phyloP scores from a whole-genome alignment of 2,797 vertebrate species.

The Propithecus deckenii region DNA sequence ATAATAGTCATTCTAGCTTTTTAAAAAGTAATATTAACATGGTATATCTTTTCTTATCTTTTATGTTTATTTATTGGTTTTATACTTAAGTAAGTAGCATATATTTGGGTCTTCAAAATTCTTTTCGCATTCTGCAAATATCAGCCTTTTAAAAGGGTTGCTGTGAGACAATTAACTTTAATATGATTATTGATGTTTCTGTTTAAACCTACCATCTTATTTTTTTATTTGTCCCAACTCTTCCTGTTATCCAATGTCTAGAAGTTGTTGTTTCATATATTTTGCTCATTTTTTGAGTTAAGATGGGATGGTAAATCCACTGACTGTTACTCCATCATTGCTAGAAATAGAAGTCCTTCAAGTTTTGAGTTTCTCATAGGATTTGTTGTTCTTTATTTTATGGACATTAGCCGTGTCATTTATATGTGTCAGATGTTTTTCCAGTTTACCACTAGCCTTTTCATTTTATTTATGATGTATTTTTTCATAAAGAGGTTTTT shows the following conservation, averaged over 20 bases:
- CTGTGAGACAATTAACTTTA: slow-evolving; percentile 16
- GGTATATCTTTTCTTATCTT: not conserved
- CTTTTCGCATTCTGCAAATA: not conserved
- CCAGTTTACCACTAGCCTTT: not conserved
- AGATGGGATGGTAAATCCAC: not conserved
- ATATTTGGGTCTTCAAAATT: not conserved
- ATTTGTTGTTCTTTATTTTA: slow-evolving; percentile 17
- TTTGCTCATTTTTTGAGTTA: slow-evolving; percentile 1
- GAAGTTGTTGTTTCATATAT: not conserved
- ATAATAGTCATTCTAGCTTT: not conserved
- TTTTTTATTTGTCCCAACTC: not conserved
- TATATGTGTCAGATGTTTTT: not conserved
- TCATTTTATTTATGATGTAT: not conserved
- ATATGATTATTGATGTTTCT: not conserved
- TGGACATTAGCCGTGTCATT: not conserved
- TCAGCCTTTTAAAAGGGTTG: slow-evolving; percentile 6
- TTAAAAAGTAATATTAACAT: slow-evolving; percentile 16
- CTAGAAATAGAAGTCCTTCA: not conserved
- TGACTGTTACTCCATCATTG: not conserved
- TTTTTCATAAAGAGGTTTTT: not conserved
- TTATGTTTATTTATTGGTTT: slow-evolving; percentile 26
- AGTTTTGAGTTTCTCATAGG: not conserved
- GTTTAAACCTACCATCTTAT: slow-evolving; percentile 7
- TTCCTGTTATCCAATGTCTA: not conserved
- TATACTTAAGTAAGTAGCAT: not conserved